Evolutionary conservation across 1,140 invertebrate species (phyloP).

Genomic region (Hermetia illucens): DNA sequence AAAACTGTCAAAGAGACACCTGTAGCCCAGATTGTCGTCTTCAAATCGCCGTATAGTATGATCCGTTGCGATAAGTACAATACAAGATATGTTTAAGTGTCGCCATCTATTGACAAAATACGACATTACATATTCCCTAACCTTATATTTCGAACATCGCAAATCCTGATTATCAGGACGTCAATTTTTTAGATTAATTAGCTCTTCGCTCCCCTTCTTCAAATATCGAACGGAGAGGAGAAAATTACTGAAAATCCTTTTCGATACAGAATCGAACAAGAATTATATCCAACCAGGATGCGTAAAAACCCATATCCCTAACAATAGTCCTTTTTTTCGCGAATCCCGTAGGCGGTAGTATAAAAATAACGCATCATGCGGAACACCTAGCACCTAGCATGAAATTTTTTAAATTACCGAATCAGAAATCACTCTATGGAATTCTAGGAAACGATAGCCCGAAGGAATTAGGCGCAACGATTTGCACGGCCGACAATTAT

Average conservation of each 20-base stretch:
- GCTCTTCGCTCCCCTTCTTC: conserved; percentile 7
- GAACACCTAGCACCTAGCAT: background rate
- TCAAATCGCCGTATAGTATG: too few species aligned
- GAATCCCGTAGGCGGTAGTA: conserved; percentile 2
- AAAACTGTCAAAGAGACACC: too few species aligned
- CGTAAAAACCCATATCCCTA: background rate
- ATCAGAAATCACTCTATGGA: background rate
- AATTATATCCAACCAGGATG: conserved; percentile 3
- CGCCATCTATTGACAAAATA: too few species aligned
- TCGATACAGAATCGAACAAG: conserved; percentile 8
- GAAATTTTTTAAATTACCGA: conserved; percentile 5
- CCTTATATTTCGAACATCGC: too few species aligned
- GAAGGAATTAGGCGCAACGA: background rate
- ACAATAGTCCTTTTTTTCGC: background rate
- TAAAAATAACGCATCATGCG: conserved; percentile 6
- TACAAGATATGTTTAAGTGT: too few species aligned
- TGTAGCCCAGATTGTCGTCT: too few species aligned
- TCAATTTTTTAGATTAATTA: conserved; percentile 6
- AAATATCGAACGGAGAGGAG: conserved; percentile 1
- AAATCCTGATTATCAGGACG: too few species aligned
- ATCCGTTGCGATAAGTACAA: too few species aligned
- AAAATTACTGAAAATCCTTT: conserved; percentile 7
- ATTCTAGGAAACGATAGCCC: conserved; percentile 2
- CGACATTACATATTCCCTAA: too few species aligned
- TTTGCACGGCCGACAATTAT: background rate